phyloP scores from a whole-genome alignment of 2,113 vertebrate species.

The Sebastes fasciatus region DNA sequence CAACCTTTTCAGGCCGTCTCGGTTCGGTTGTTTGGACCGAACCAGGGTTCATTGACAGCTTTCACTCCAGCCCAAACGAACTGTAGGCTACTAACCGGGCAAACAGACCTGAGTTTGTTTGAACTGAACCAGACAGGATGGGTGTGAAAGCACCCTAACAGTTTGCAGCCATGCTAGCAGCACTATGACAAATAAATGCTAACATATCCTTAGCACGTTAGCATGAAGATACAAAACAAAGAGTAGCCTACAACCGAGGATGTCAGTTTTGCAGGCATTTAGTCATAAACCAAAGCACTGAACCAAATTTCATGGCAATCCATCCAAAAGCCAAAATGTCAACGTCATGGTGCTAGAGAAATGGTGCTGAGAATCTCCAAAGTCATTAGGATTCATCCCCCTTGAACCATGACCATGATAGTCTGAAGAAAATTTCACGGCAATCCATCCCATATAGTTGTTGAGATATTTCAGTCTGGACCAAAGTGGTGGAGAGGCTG shows the following conservation, averaged over 20 bases:
- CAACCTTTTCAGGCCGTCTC: too few species aligned
- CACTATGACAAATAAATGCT: neutral
- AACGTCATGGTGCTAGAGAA: too few species aligned
- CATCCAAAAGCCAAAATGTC: neutral
- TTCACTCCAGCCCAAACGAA: too few species aligned
- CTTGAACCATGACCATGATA: too few species aligned
- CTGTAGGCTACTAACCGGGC: too few species aligned
- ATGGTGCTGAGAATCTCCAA: neutral
- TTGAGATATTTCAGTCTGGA: neutral
- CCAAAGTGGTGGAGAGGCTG: neutral
- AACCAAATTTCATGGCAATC: neutral
- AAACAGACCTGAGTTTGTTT: too few species aligned
- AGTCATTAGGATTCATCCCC: neutral
- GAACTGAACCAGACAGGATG: too few species aligned
- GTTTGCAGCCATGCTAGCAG: neutral
- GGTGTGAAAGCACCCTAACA: neutral
- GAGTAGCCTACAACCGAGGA: neutral
- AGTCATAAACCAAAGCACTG: neutral
- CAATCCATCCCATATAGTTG: neutral
- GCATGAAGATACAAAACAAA: neutral
- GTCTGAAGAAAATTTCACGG: neutral
- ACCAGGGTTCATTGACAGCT: too few species aligned
- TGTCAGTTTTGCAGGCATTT: neutral
- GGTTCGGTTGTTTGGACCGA: too few species aligned
- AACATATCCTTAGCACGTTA: neutral